These are phyloP conservation scores for Sander vitreus DNA, from an alignment of 2,113 vertebrate genomes.

Conservation along the genomic window DNA sequence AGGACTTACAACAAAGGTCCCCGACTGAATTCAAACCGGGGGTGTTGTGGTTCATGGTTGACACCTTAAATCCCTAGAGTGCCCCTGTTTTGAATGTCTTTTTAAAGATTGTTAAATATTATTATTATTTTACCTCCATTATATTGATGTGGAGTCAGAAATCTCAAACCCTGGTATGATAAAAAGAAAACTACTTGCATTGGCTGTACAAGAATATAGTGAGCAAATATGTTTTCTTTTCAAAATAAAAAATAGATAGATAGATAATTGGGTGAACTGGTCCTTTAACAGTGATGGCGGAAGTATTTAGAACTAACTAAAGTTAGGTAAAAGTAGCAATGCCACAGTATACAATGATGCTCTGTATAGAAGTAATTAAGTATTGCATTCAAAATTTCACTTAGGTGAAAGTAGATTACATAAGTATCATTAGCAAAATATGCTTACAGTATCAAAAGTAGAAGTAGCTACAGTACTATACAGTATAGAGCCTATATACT, in stretches of 20 bases:
- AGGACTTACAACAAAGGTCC: neutral
- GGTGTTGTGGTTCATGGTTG: neutral
- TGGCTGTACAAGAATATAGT: neutral
- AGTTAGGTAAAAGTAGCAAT: neutral
- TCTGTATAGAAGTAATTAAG: neutral
- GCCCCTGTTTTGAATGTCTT: neutral
- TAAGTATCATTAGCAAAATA: neutral
- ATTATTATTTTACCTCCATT: neutral
- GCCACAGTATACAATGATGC: neutral
- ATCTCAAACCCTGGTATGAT: neutral
- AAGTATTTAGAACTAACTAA: too few relatives aligned
- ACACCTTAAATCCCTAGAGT: neutral
- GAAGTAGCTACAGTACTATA: neutral
- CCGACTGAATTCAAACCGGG: too few relatives aligned
- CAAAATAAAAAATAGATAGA: too few relatives aligned
- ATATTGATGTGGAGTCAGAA: neutral
- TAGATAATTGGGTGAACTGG: neutral
- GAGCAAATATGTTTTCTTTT: neutral
- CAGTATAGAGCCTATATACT: neutral
- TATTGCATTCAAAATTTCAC: neutral
- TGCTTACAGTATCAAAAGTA: neutral
- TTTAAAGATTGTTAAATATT: too few relatives aligned
- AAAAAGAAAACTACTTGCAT: neutral
- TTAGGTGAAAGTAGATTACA: too few relatives aligned
- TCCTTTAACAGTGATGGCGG: neutral